Evolutionary conservation across 2,888 invertebrate genomes (phyloP), one percentile per base, ranked within the genome.

Genomic region (Eupithecia pulchellata): DNA sequence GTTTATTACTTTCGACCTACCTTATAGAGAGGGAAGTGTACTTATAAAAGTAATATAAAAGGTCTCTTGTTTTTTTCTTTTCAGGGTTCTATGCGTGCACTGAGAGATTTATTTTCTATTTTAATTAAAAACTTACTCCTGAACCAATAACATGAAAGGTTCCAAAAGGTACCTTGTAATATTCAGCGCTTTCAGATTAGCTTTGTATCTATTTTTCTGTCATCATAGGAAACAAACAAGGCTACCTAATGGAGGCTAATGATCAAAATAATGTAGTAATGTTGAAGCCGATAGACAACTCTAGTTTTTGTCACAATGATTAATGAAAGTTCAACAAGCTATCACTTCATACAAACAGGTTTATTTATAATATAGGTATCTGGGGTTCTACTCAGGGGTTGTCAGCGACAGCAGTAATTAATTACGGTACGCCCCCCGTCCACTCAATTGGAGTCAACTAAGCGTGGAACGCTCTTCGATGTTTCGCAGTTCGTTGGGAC

Each of bases 341-440:
- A 61, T 61, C 61, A 34, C 58, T 60, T 32, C 32, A 71, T 63
- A 74, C 32, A 66, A 71, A 77, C 79, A 84, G 82, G 69, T 84
- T 86, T 89, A 87, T 87, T 90, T 89, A 87, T 86, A 85, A 86
- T 83, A 81, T 81, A 82, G 84, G 66, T 64, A 55, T 61, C 82
- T 83, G 82, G 87, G 52, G 52, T 52, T 4, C 52, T 89, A 87
- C 87, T 85, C 86, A 84, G 84, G 87, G 88, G 88, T 89, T 93
- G 91, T 89, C 89, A 88, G 85, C 88, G 86, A 84, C 89, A 90
- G 89, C 84, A 9, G 89, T 91, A 93, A 93, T 93, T 93, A 93
- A 93, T 93, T 91, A 92, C 87, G 83, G 86, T 87, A 86, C 83
- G 83, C 76, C 83, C 82, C 81, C 80, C 81, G 79, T 77, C 80